phyloP scores from a whole-genome alignment of 2,113 vertebrate species.

The Camelus bactrianus region DNA sequence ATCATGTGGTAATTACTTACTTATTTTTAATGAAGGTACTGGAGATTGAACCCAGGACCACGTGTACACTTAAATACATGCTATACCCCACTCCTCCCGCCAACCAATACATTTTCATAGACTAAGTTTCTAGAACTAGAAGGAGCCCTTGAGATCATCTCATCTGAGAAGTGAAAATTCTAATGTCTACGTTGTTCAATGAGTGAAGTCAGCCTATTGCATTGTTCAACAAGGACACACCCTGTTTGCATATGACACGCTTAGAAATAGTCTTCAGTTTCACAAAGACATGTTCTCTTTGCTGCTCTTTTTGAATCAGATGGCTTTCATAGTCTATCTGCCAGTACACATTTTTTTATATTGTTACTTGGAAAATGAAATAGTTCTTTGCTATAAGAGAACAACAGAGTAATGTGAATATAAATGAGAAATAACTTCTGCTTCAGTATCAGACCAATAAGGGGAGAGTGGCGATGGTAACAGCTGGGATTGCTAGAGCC shows the following conservation, averaged over 20 bases:
- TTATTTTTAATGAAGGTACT: too few relatives aligned
- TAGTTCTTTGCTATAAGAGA: not conserved
- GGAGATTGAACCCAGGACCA: too few relatives aligned
- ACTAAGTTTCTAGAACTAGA: not conserved
- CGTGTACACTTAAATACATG: too few relatives aligned
- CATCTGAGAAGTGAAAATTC: not conserved
- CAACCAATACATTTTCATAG: not conserved
- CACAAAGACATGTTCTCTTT: not conserved
- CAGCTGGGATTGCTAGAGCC: too few relatives aligned
- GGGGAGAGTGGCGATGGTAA: too few relatives aligned
- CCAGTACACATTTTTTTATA: not conserved
- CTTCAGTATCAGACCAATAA: not conserved
- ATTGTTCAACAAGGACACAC: rapidly evolving
- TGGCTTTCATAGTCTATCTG: not conserved
- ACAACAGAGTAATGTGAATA: not conserved
- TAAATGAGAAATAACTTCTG: not conserved
- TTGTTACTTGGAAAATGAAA: not conserved
- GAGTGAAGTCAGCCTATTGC: not conserved
- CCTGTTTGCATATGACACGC: not conserved
- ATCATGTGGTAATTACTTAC: too few relatives aligned
- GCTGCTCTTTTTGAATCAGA: not conserved
- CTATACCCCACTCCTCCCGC: too few relatives aligned
- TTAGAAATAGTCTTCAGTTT: not conserved
- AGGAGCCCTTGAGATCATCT: not conserved
- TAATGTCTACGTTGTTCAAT: not conserved